Evolutionary conservation across 2,888 invertebrate genomes (phyloP).

Genomic region (Koerneria pararmatus): DNA sequence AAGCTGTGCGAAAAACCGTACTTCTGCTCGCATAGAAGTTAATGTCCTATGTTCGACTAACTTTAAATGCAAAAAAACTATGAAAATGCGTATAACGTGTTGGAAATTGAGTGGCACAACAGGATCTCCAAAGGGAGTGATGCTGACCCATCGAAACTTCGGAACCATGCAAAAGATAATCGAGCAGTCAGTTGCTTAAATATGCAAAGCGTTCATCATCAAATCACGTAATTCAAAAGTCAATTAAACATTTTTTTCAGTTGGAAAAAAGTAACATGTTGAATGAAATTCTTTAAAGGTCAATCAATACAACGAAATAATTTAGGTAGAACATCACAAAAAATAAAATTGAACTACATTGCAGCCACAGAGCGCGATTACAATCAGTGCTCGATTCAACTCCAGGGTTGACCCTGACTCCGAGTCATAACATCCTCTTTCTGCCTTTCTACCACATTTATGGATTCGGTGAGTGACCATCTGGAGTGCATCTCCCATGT

Average conservation of each 20-base stretch:
- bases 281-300: too few relatives aligned
- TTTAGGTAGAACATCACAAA: too few relatives aligned
- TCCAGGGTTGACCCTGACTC: neutral
- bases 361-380: too few relatives aligned
- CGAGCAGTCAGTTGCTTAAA: slow-evolving; percentile 25
- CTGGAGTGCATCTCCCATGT: slow-evolving; percentile 3
- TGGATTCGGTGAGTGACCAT: slow-evolving; percentile 37
- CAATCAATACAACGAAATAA: too few relatives aligned
- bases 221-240: too few relatives aligned
- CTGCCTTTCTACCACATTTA: slow-evolving; percentile 58
- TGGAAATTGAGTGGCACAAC: slow-evolving; percentile 47
- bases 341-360: too few relatives aligned
- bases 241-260: neutral
- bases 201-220: too few relatives aligned
- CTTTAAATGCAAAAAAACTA: neutral
- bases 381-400: neutral
- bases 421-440: slow-evolving; percentile 40
- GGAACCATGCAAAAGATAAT: slow-evolving; percentile 46
- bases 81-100: neutral
- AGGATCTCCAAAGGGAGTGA: slow-evolving; percentile 54
- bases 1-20: neutral
- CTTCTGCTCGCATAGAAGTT: too few relatives aligned
- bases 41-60: neutral
- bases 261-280: too few relatives aligned
- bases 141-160: slow-evolving; percentile 48